Evolutionary conservation across 2,113 vertebrate genomes (phyloP).

Genomic region (Microcebus tavaratra): DNA sequence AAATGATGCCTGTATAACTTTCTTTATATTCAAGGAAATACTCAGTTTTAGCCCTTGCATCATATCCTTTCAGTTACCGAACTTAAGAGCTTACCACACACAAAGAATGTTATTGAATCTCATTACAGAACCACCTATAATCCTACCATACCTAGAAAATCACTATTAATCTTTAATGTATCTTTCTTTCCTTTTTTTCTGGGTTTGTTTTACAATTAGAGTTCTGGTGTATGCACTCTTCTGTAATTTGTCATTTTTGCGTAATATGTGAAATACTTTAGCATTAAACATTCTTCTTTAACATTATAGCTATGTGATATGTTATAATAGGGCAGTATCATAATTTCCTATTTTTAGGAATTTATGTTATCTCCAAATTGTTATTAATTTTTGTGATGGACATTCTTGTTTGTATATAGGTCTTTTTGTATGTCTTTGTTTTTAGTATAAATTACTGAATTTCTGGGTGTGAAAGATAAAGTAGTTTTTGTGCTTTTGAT

Average conservation of each 20-base stretch:
- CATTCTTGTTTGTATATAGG: neutral
- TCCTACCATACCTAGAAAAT: neutral
- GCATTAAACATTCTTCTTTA: neutral
- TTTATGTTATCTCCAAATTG: neutral
- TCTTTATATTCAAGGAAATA: neutral
- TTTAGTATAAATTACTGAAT: slow-evolving; percentile 15
- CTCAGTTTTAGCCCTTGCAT: neutral
- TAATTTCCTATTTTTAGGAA: neutral
- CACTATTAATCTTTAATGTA: neutral
- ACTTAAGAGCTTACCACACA: neutral
- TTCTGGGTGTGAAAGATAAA: neutral
- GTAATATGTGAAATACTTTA: neutral
- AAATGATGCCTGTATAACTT: neutral
- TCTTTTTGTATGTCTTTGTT: neutral
- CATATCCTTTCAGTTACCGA: neutral
- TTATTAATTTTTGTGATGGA: neutral
- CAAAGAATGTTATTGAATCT: neutral
- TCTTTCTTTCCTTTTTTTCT: neutral
- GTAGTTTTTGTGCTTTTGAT: neutral
- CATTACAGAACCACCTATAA: neutral
- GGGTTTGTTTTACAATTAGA: neutral
- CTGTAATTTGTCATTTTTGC: neutral
- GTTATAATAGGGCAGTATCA: neutral
- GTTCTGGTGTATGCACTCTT: neutral
- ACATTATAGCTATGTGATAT: neutral